A percentile compares a stretch with the other conserved stretches of the same genome.
Conservation (phyloP, 2,113 vertebrate genomes). For the Taurulus bubalis region DNA sequence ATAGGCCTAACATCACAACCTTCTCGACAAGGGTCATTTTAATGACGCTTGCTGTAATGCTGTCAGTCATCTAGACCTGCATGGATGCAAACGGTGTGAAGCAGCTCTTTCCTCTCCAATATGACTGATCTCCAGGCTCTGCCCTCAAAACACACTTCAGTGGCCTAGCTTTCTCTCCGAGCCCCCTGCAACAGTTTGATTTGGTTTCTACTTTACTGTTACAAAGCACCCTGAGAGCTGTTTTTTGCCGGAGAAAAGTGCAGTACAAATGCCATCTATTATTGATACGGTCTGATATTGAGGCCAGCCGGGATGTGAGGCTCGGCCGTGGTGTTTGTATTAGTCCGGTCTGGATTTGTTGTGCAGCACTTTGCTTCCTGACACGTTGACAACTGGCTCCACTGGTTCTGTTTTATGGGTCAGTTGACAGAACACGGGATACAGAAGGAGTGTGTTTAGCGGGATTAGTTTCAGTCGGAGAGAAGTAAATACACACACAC, state of each 20-base stretch:
- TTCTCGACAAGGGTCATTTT: neutral
- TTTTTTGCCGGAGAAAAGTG: constrained; percentile 66
- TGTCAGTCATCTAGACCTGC: constrained; percentile 5
- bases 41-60: neutral
- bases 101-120: neutral
- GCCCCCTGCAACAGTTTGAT: constrained; percentile 48
- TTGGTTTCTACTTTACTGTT: constrained; percentile 57
- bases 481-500: constrained; percentile 3
- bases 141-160: constrained; percentile 66
- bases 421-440: constrained; percentile 43
- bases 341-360: constrained; percentile 42
- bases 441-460: constrained; percentile 10
- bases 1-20: neutral
- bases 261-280: constrained; percentile 71
- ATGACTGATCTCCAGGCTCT: constrained; percentile 17
- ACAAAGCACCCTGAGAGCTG: constrained; percentile 60
- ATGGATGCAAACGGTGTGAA: constrained; percentile 10
- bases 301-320: constrained; percentile 54
- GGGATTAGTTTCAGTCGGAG: constrained; percentile 1
- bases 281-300: constrained; percentile 71
- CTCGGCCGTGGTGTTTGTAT: constrained; percentile 33
- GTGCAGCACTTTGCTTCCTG: constrained; percentile 43
- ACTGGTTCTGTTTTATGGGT: constrained; percentile 53
- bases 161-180: constrained; percentile 45
- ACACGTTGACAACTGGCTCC: constrained; percentile 48